Evolutionary conservation across 2,113 vertebrate species (phyloP), one percentile per base, ranked within the genome.

Genomic region (Bothrops jararaca): DNA sequence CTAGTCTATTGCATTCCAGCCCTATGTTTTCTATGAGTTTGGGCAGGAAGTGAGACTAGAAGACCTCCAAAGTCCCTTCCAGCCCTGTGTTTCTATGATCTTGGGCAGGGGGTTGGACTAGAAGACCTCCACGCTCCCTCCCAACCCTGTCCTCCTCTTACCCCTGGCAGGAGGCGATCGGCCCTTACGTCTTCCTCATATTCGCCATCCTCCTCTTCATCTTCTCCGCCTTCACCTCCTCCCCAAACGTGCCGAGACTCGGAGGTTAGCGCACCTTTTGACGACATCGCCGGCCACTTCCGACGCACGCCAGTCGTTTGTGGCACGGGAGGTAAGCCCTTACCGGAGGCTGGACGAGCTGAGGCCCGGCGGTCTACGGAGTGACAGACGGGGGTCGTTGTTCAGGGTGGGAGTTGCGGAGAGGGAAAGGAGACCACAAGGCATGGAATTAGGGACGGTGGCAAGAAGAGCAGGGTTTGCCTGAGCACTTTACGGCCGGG

Each of bases 221-320:
- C 91, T 99, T 99, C 97, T 97, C 98, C 91, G 90, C 98, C 95
- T 99, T 98, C 97, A 99, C 98, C 24, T 99, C 97, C 98, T 99
- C 97, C n/a, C n/a, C n/a, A n/a, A 97, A 97, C 45, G 98, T 99
- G 64, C 98, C 0, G 98, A 99, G 96, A 99, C 98, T 0, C 96
- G 98, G 80, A 98, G 98, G n/a, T n/a, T n/a, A n/a, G 29, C 98
- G 98, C 95, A 99, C 98, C 0, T 99, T 99, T 99, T 7, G 98
- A 99, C 95, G 98, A 99, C 97, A 99, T 99, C 10, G 95, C 98
- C 0, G 97, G 97, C 98, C 0, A 95, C 95, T 99, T 99, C 95
- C 97, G 95, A 24, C 96, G 95, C 92, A 97, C 97, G 0, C 94
- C 95, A n/a, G 0, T 97, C 97, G 5, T 97, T 98, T 93, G 96